Conservation (phyloP, 2,113 vertebrate genomes). For the Lanius ludovicianus region DNA sequence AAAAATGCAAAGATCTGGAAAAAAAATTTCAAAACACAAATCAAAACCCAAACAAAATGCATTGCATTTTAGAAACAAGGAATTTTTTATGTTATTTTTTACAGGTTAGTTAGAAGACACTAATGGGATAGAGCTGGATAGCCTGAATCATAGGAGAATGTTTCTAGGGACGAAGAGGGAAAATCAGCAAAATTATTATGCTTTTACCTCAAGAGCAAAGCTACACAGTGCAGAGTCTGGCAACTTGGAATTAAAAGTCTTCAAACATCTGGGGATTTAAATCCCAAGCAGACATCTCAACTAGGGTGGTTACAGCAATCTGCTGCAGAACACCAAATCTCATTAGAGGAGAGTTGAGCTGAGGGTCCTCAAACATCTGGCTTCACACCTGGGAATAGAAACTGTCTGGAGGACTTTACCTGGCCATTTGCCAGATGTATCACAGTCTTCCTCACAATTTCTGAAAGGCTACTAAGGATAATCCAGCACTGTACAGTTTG, state of each 20-base stretch:
- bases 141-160: background rate
- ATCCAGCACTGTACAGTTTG: background rate
- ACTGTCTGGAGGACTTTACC: background rate
- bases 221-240: background rate
- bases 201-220: background rate
- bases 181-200: background rate
- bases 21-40: background rate
- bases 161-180: background rate
- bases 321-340: background rate
- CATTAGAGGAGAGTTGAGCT: background rate
- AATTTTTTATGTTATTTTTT: background rate
- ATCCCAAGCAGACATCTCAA: background rate
- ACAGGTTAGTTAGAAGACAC: background rate
- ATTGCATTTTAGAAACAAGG: background rate
- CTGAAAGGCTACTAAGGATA: background rate
- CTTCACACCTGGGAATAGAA: background rate
- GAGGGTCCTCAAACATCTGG: background rate
- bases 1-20: constrained; percentile 89
- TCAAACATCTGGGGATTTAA: background rate
- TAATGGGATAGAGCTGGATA: background rate
- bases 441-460: background rate
- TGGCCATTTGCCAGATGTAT: background rate
- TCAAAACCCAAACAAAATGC: background rate
- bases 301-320: background rate
- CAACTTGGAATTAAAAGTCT: background rate